Conservation (phyloP, 2,797 vertebrate species). For the Macroramphosus scolopax region DNA sequence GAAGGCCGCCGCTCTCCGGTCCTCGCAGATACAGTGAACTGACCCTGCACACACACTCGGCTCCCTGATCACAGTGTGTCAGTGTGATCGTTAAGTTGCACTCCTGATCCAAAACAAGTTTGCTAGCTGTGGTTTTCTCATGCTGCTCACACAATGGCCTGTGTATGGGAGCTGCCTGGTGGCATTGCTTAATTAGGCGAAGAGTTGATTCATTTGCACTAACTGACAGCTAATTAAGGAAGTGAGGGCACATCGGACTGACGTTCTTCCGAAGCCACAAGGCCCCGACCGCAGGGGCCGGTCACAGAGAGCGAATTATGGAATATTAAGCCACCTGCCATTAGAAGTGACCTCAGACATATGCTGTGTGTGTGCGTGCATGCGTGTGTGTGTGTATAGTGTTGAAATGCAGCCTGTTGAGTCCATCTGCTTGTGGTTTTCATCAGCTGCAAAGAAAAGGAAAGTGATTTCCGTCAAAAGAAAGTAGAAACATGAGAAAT, state of each 20-base stretch:
- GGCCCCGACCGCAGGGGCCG: conserved; percentile 76
- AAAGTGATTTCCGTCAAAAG: conserved; percentile 20
- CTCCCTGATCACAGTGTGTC: conserved; percentile 45
- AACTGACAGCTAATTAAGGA: conserved; percentile 99
- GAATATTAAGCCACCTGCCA: conserved; percentile 61
- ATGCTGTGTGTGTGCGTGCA: conserved; percentile 26
- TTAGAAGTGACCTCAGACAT: conserved; percentile 48
- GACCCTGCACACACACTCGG: conserved; percentile 20
- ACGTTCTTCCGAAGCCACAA: conserved; percentile 80
- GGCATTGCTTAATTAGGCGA: conserved; percentile 98
- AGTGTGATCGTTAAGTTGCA: conserved; percentile 72
- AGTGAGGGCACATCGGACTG: conserved; percentile 89
- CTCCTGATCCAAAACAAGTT: conserved; percentile 89
- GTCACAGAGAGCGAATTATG: conserved; percentile 48
- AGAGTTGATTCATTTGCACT: conserved; percentile 98
- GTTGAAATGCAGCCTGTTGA: conserved; percentile 59
- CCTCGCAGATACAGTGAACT: no score
- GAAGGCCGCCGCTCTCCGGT: no score
- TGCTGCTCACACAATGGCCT: conserved; percentile 86
- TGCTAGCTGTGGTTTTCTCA: conserved; percentile 94
- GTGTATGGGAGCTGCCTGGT: conserved; percentile 91
- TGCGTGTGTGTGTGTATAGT: conserved; percentile 39
- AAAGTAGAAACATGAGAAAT: background rate
- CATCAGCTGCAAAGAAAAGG: conserved; percentile 13
- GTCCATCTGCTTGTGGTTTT: conserved; percentile 25